Evolutionary conservation across 2,888 invertebrate genomes (phyloP).

Genomic region (Lasioglossum oenotherae): DNA sequence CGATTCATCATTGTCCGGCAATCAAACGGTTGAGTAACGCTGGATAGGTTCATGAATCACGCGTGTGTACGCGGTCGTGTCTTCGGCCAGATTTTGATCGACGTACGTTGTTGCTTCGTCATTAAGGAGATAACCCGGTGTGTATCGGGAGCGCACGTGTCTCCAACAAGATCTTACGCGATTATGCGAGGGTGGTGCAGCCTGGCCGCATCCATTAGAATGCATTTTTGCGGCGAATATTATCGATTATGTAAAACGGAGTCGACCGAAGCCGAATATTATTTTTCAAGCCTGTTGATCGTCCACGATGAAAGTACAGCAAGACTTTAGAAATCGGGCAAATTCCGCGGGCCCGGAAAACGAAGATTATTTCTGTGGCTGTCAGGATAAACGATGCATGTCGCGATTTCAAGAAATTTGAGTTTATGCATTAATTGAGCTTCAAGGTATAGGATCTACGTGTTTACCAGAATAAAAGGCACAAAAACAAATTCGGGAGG

Average conservation of each 20-base stretch:
- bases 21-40: conserved; percentile 37
- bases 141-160: conserved; percentile 14
- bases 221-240: background rate
- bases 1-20: conserved; percentile 43
- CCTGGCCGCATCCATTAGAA: background rate
- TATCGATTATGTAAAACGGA: background rate
- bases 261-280: background rate
- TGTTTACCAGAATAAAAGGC: too few relatives aligned
- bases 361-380: conserved; percentile 52
- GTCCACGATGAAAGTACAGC: background rate
- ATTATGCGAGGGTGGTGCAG: background rate
- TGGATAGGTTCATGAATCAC: conserved; percentile 39
- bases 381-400: too few relatives aligned
- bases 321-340: conserved; percentile 15
- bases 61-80: conserved; percentile 11
- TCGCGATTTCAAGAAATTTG: too few relatives aligned
- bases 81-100: conserved; percentile 29
- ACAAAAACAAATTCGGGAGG: too few relatives aligned
- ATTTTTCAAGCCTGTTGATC: background rate
- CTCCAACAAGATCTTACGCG: background rate
- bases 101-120: conserved; percentile 21
- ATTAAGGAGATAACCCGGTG: conserved; percentile 3
- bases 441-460: too few relatives aligned
- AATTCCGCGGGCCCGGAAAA: conserved; percentile 56
- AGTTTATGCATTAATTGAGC: too few relatives aligned